Evolutionary conservation across 2,113 vertebrate genomes (phyloP).

Genomic region (Myrmecophaga tridactyla): DNA sequence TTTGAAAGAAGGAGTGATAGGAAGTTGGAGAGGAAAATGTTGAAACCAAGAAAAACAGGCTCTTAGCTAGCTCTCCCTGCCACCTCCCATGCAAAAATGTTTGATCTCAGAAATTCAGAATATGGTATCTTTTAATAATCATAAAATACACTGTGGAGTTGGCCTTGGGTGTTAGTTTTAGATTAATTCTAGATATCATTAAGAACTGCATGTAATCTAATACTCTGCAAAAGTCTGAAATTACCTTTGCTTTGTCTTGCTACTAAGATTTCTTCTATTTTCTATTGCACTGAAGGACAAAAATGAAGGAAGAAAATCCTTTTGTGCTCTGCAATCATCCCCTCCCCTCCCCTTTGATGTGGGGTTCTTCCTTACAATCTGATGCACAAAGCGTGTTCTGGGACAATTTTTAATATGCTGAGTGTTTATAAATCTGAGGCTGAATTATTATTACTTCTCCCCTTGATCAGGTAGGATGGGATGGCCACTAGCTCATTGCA

Average conservation of each 20-base stretch:
- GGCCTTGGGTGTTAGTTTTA: conserved; percentile 58
- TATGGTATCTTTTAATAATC: conserved; percentile 44
- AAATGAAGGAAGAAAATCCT: neutral
- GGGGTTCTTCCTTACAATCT: neutral
- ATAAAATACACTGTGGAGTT: neutral
- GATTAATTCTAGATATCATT: conserved; percentile 58
- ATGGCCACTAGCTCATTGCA: neutral
- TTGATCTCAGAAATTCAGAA: conserved; percentile 46
- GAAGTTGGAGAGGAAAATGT: conserved; percentile 63
- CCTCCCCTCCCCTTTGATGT: neutral
- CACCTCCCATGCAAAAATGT: conserved; percentile 9
- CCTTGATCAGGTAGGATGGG: neutral
- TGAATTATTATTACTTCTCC: neutral
- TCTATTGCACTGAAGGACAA: neutral
- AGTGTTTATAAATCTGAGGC: neutral
- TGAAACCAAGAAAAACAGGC: conserved; percentile 68
- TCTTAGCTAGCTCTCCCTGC: neutral
- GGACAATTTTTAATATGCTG: neutral
- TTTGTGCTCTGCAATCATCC: neutral
- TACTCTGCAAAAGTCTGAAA: conserved; percentile 55
- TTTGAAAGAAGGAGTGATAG: conserved; percentile 39
- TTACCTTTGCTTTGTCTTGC: conserved; percentile 42
- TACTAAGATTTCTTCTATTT: conserved; percentile 47
- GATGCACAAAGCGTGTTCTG: neutral
- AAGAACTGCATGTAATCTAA: conserved; percentile 54